These are phyloP conservation scores for Lasioglossum baleicum DNA, from an alignment of 1,140 invertebrate genomes.

Conservation along the genomic window DNA sequence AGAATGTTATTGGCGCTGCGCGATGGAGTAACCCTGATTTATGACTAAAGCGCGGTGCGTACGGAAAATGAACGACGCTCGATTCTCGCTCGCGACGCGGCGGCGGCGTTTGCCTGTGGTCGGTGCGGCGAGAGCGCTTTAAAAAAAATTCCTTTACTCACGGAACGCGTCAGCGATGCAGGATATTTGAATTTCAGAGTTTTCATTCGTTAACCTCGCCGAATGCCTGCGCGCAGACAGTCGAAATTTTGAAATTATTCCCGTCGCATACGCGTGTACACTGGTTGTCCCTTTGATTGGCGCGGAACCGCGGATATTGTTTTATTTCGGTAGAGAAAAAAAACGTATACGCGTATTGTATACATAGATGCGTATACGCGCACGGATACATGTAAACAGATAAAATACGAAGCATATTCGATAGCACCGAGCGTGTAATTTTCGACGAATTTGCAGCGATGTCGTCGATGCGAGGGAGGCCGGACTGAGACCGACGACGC, in stretches of 20 bases:
- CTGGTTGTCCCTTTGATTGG: slow-evolving; percentile 27
- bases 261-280: neutral
- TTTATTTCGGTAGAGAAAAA: slow-evolving; percentile 13
- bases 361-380: no score
- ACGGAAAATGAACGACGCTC: neutral
- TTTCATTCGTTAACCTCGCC: neutral
- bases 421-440: slow-evolving; percentile 38
- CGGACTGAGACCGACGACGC: slow-evolving; percentile 18
- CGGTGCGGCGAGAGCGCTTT: neutral
- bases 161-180: no score
- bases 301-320: slow-evolving; percentile 20
- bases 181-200: neutral
- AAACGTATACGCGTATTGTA: no score
- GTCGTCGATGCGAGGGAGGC: slow-evolving; percentile 10
- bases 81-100: no score
- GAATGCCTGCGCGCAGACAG: neutral
- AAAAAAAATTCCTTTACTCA: neutral
- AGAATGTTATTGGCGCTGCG: slow-evolving; percentile 2
- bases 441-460: slow-evolving; percentile 22
- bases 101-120: neutral
- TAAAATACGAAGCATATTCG: neutral
- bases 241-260: slow-evolving; percentile 43
- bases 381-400: neutral
- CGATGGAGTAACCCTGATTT: slow-evolving; percentile 7
- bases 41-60: neutral